Evolutionary conservation across 2,797 vertebrate species (phyloP).

Genomic region (Tinamus major): DNA sequence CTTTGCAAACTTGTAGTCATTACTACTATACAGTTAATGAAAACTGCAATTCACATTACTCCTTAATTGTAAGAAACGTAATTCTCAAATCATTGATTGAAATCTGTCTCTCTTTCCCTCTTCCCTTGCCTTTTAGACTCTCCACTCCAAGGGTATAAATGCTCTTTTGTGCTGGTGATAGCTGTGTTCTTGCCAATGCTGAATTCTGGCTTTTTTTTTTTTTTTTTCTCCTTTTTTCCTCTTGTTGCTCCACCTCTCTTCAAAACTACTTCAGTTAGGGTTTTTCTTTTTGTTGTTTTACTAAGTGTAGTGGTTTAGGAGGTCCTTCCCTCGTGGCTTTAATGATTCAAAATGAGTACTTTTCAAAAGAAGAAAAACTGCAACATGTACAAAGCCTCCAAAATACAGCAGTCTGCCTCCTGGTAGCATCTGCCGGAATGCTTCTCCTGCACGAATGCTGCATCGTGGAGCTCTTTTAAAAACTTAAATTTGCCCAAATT

Average conservation of each 20-base stretch:
- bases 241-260: conserved; percentile 74
- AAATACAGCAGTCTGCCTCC: background rate
- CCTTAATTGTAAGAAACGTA: background rate
- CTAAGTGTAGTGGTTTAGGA: conserved; percentile 44
- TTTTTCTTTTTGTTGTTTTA: background rate
- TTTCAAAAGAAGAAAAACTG: conserved; percentile 25
- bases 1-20: background rate
- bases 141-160: conserved; percentile 40
- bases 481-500: conserved; percentile 23
- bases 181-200: conserved; percentile 49
- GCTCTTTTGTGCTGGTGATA: conserved; percentile 69
- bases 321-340: conserved; percentile 30
- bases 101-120: background rate
- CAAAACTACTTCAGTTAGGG: conserved; percentile 57
- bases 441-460: conserved; percentile 20
- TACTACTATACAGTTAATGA: background rate
- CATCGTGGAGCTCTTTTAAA: background rate
- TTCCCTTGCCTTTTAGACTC: conserved; percentile 33
- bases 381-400: background rate
- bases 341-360: conserved; percentile 8
- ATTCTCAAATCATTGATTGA: conserved; percentile 13
- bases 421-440: background rate
- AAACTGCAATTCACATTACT: background rate
- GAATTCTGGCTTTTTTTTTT: conserved; percentile 24
- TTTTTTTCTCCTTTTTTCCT: background rate